Conservation (phyloP, 2,797 vertebrate species). For the Macropus fuliginosus region DNA sequence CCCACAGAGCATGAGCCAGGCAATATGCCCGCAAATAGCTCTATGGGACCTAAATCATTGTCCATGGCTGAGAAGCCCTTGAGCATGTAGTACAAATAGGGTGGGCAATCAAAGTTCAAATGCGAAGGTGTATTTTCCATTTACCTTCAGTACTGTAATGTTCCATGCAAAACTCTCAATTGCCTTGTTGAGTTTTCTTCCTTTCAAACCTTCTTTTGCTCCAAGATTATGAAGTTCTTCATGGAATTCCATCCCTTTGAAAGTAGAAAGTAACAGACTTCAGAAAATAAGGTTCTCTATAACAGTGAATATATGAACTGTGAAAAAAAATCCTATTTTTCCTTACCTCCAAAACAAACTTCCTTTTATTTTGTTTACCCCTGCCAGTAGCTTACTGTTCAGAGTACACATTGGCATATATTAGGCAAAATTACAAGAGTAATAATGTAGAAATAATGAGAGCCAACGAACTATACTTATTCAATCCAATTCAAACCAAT, state of each 20-base stretch:
- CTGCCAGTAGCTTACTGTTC: neutral
- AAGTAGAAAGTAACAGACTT: constrained; percentile 38
- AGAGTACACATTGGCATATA: neutral
- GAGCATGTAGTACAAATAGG: neutral
- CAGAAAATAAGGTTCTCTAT: neutral
- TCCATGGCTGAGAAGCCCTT: neutral
- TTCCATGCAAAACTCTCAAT: constrained; percentile 97
- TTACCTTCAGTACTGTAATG: constrained; percentile 98
- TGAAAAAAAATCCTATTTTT: constrained; percentile 6
- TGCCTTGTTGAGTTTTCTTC: constrained; percentile 88
- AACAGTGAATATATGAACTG: constrained; percentile 20
- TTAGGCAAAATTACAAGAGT: constrained; percentile 14
- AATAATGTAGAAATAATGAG: neutral
- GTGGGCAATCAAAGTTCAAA: neutral
- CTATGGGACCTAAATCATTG: neutral
- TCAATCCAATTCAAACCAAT: neutral
- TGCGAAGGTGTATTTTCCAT: neutral
- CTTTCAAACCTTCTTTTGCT: constrained; percentile 95
- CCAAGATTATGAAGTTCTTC: constrained; percentile 94
- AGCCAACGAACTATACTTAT: neutral
- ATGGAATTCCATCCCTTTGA: constrained; percentile 94
- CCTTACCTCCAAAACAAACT: constrained; percentile 30
- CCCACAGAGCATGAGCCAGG: neutral
- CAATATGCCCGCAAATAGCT: neutral
- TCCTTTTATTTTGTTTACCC: neutral